A percentile compares a stretch with the other conserved stretches of the same genome.
phyloP scores from a whole-genome alignment of 1,140 invertebrate genomes.

The Centruroides vittatus region DNA sequence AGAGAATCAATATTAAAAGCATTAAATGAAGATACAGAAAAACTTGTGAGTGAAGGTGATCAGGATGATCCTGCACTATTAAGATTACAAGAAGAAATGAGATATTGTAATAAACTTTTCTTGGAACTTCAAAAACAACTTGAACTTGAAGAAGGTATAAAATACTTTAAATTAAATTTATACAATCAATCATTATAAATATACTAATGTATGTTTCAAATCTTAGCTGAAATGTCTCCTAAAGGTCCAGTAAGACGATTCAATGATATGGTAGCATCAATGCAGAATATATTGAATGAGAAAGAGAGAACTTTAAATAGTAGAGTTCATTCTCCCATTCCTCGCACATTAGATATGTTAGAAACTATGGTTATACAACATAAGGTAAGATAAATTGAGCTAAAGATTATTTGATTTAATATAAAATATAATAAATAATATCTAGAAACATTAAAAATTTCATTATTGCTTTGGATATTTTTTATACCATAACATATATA shows the following conservation, averaged over 20 bases:
- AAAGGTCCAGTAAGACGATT: conserved; percentile 74
- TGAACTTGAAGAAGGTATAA: conserved; percentile 30
- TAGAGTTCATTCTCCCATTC: conserved; percentile 59
- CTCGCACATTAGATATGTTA: conserved; percentile 66
- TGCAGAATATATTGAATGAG: conserved; percentile 66
- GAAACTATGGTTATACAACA: conserved; percentile 77
- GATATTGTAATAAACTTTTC: conserved; percentile 88
- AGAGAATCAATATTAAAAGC: conserved; percentile 85
- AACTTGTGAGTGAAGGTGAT: conserved; percentile 81
- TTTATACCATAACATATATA: too few relatives aligned
- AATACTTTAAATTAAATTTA: conserved; percentile 6
- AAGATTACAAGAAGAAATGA: conserved; percentile 76
- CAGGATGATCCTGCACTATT: conserved; percentile 80
- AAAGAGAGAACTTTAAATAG: conserved; percentile 67
- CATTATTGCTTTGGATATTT: too few relatives aligned
- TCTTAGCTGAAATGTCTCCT: conserved; percentile 28
- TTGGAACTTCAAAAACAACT: conserved; percentile 78
- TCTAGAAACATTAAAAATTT: too few relatives aligned
- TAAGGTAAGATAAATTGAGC: conserved; percentile 35
- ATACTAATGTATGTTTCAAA: background rate
- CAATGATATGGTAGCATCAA: conserved; percentile 61
- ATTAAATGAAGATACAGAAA: conserved; percentile 92
- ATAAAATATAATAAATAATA: too few relatives aligned
- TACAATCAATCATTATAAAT: too few relatives aligned
- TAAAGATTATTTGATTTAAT: too few relatives aligned